Evolutionary conservation across 2,113 vertebrate species (phyloP).

Genomic region (Odontophorus gujanensis): DNA sequence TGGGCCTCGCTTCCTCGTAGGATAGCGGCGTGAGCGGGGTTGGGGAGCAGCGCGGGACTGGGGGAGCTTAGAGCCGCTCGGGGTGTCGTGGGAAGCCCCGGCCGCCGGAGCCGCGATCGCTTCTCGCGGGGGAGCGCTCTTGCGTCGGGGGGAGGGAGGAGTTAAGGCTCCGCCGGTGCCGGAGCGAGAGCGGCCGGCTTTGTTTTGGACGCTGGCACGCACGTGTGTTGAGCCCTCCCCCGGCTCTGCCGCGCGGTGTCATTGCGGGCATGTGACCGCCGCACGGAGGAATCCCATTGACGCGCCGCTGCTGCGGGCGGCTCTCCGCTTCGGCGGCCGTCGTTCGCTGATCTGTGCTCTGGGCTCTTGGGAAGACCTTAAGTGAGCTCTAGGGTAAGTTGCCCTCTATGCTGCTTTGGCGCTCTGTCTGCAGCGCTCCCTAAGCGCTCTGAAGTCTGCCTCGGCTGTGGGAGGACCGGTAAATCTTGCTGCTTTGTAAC

Average conservation of each 20-base stretch:
- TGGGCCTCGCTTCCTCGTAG: too few species aligned
- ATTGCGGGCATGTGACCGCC: not conserved
- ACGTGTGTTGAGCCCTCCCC: constrained; percentile 62
- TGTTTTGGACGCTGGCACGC: constrained; percentile 71
- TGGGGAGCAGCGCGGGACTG: too few species aligned
- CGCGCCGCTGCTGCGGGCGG: too few species aligned
- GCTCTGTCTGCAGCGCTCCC: not conserved
- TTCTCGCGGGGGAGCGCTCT: too few species aligned
- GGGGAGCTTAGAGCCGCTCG: too few species aligned
- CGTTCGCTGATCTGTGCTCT: not conserved
- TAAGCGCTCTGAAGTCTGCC: not conserved
- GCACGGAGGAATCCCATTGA: not conserved
- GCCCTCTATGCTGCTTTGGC: not conserved
- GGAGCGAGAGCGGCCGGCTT: constrained; percentile 19
- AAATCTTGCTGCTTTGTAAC: not conserved
- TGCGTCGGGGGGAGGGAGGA: too few species aligned
- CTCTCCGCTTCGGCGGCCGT: too few species aligned
- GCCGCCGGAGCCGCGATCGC: too few species aligned
- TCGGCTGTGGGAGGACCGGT: not conserved
- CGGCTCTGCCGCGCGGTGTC: not conserved
- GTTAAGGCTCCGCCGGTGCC: too few species aligned
- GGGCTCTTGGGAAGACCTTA: not conserved
- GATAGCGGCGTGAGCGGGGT: too few species aligned
- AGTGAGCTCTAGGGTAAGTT: not conserved
- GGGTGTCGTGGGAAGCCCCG: too few species aligned